Conservation (phyloP, 2,797 vertebrate species). For the Gymnodraco acuticeps region DNA sequence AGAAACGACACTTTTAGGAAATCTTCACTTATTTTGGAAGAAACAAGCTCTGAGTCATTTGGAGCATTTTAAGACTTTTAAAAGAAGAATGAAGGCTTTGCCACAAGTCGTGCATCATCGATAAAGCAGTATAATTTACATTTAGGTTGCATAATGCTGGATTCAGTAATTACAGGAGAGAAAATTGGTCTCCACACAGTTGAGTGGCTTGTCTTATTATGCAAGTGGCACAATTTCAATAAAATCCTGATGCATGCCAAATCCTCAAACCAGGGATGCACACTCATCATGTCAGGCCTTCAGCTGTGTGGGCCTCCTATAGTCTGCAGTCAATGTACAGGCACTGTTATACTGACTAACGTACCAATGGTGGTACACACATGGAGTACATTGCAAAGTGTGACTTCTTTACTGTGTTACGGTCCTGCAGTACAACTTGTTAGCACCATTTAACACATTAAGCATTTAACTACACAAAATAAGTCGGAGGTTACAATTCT, state of each 20-base stretch:
- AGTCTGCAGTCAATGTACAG: slow-evolving; percentile 45
- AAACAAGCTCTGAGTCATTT: slow-evolving; percentile 31
- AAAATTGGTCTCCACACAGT: slow-evolving; percentile 35
- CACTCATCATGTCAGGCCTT: slow-evolving; percentile 42
- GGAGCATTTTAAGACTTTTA: slow-evolving; percentile 45
- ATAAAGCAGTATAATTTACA: slow-evolving; percentile 54
- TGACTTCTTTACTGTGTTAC: background rate
- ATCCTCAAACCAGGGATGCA: slow-evolving; percentile 37
- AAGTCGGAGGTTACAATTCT: slow-evolving; percentile 1
- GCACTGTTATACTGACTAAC: slow-evolving; percentile 10
- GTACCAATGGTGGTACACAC: slow-evolving; percentile 1
- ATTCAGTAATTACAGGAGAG: slow-evolving; percentile 53
- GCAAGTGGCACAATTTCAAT: slow-evolving; percentile 61
- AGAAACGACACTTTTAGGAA: slow-evolving; percentile 33
- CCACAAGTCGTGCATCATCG: slow-evolving; percentile 44
- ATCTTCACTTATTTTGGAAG: background rate
- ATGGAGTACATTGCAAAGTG: background rate
- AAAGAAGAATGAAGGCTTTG: slow-evolving; percentile 34
- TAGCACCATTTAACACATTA: background rate
- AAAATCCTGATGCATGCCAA: slow-evolving; percentile 47
- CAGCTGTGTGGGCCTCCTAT: slow-evolving; percentile 43
- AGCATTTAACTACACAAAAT: background rate
- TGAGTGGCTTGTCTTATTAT: slow-evolving; percentile 56
- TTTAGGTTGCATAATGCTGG: slow-evolving; percentile 63
- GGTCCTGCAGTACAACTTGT: background rate